Base-by-base conservation (phyloP, 2,113 vertebrate genomes). In the Chaetorhynchus papuensis region DNA sequence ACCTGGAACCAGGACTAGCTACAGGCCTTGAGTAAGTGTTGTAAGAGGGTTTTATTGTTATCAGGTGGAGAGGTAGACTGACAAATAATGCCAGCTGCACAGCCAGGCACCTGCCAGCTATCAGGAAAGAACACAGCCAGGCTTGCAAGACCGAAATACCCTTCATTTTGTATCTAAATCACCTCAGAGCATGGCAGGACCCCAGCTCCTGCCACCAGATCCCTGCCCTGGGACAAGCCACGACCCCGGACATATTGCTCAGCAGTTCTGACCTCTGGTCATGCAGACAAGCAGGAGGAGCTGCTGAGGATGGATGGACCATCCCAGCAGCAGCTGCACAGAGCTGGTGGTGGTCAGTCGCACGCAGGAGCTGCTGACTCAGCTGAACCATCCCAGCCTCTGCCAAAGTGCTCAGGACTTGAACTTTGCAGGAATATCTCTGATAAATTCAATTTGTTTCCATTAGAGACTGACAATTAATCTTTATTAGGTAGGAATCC, bases 191-290 rank as follows among this genome's bases (percentile, higher is more conserved):
- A 35, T 2, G 5, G n/a, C 63, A 64, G 37, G n/a, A 44, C 26
- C 13, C 20, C 69, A 33, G 70, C 39, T 50, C 74, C 44, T 26
- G 52, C 22, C 50, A 31, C 27, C 86, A 66, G 52, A 22, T 8
- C 47, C 37, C 37, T 50, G 63, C n/a, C 45, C 12, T 3, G 27
- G 61, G 52, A 75, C 33, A 18, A 42, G 41, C 33, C 41, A 20
- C 0, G 0, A 4, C 15, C 50, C 28, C 0, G 0, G 30, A 13
- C 42, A 31, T 8, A 7, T 0, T 10, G 59, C 52, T 49, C 44
- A 89, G 68, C 31, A 42, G 60, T 14, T 89, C 59, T 59, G 35
- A 50, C 27, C 59, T 14, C n/a, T 8, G 65, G 42, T 17, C 33
- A 8, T 2, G 7, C 33, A 27, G 79, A 47, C 8, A 2, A 18